A percentile compares a stretch with the other conserved stretches of the same genome.
Conservation (phyloP, 2,113 vertebrate species). For the Synodontis membranacea region DNA sequence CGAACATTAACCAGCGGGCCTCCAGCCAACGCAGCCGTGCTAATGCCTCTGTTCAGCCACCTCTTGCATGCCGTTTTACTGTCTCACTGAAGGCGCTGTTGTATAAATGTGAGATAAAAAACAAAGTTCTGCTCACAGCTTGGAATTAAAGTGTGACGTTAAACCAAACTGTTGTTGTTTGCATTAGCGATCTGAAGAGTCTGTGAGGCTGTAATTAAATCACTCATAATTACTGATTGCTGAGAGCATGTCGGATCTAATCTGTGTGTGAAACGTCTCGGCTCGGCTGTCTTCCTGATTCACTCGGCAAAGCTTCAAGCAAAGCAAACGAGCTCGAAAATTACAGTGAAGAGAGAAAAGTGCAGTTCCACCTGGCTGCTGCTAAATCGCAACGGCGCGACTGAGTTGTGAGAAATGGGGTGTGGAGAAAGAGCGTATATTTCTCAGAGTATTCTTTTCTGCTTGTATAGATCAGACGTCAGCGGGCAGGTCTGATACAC, state of each 20-base stretch:
- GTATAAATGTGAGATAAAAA: not conserved
- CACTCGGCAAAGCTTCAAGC: not conserved
- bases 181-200: not conserved
- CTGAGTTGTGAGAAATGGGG: not conserved
- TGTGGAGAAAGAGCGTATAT: not conserved
- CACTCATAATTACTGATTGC: constrained; percentile 31
- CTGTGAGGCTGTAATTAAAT: constrained; percentile 27
- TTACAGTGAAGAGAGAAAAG: not conserved
- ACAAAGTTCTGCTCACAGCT: not conserved
- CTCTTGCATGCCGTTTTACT: not conserved
- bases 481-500: not conserved
- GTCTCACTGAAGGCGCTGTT: not conserved
- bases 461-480: not conserved
- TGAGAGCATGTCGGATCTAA: constrained; percentile 16
- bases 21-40: constrained; percentile 51
- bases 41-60: not conserved
- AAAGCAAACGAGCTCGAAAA: not conserved
- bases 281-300: not conserved
- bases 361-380: not conserved
- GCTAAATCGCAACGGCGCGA: not conserved
- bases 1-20: constrained; percentile 81
- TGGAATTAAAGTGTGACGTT: not conserved
- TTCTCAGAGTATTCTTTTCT: not conserved
- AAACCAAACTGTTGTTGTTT: constrained; percentile 17
- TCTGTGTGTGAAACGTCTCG: constrained; percentile 19